These are phyloP conservation scores for Grantiella picta DNA, from an alignment of 2,113 vertebrate species.

Conservation along the genomic window DNA sequence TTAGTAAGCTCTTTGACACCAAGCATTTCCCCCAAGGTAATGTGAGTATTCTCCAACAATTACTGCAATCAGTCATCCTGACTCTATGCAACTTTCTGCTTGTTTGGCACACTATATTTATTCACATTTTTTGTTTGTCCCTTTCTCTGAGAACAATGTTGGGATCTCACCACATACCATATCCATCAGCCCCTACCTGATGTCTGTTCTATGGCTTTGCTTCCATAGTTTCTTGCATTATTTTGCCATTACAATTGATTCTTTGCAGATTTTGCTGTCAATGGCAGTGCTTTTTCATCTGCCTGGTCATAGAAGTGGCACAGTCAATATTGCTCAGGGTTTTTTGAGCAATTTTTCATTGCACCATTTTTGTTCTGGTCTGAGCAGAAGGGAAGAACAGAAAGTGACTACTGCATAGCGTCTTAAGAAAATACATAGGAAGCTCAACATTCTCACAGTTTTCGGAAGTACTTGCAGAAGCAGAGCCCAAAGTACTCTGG, in stretches of 20 bases:
- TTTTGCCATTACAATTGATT: neutral
- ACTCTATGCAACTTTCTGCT: neutral
- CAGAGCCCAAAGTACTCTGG: neutral
- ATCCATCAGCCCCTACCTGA: neutral
- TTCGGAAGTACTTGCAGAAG: neutral
- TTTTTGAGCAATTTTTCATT: neutral
- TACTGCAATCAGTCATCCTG: neutral
- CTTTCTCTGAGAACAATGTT: neutral
- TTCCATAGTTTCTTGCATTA: neutral
- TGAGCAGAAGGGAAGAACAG: neutral
- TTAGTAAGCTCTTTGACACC: neutral
- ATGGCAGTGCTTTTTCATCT: neutral
- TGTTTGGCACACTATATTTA: neutral
- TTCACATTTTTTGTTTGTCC: neutral
- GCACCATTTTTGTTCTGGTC: neutral
- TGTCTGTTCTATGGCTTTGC: neutral
- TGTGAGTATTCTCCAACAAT: neutral
- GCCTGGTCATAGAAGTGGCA: neutral
- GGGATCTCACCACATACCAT: neutral
- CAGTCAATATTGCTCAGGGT: fast-evolving
- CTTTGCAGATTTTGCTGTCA: neutral
- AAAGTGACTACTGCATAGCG: neutral
- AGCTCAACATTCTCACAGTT: neutral
- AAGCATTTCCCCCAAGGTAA: neutral
- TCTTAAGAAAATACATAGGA: neutral